Percentiles rank a stretch among this genome's conserved stretches.
phyloP scores from a whole-genome alignment of 2,113 vertebrate genomes.

The Laticauda colubrina region DNA sequence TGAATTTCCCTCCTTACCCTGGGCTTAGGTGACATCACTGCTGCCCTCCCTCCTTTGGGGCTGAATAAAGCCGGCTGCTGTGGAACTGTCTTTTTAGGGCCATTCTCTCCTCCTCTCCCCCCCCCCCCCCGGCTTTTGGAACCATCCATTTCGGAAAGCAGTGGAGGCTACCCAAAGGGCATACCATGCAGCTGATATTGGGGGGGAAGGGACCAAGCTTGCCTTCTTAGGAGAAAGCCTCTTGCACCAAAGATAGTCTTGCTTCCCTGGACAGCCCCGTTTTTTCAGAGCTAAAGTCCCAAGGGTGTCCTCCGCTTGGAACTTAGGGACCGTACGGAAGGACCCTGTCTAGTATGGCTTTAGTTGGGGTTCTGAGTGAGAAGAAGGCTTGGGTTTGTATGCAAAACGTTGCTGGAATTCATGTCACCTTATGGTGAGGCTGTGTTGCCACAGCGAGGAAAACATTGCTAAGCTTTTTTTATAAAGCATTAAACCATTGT shows the following conservation, averaged over 20 bases:
- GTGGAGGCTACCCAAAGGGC: neutral
- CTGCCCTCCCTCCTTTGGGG: neutral
- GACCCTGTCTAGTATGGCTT: neutral
- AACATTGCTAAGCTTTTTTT: neutral
- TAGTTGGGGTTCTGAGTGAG: neutral
- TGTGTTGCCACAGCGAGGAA: neutral
- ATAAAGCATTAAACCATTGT: neutral
- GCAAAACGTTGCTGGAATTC: neutral
- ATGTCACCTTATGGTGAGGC: neutral
- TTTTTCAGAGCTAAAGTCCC: neutral
- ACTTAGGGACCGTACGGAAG: neutral
- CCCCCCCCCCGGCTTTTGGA: neutral
- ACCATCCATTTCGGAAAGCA: neutral
- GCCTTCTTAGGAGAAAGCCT: neutral
- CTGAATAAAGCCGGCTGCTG: neutral
- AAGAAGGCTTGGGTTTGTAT: neutral
- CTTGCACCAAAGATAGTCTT: neutral
- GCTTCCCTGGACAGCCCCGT: neutral
- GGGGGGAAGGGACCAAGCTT: neutral
- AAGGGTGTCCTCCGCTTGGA: neutral
- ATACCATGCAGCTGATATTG: neutral
- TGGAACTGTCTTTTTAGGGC: neutral
- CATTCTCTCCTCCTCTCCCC: neutral
- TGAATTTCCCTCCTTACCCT: neutral
- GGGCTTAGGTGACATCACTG: constrained; percentile 10